These are phyloP conservation scores for Synergus laeviventris DNA, from an alignment of 2,888 invertebrate species.

Conservation along the genomic window DNA sequence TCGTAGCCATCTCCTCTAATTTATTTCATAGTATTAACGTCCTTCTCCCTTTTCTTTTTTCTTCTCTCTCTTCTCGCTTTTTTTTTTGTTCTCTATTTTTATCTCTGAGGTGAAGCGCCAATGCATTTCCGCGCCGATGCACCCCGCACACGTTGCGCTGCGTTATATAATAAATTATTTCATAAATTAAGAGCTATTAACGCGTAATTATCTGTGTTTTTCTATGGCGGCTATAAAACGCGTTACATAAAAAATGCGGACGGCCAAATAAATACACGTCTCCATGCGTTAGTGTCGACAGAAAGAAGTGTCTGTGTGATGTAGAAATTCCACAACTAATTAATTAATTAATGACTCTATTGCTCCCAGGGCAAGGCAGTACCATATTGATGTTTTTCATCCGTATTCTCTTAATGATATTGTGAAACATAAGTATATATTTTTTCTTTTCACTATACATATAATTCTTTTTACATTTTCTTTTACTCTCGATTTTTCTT, in stretches of 20 bases:
- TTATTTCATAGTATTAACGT: constrained; percentile 33
- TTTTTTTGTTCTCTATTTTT: constrained; percentile 8
- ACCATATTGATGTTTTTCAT: constrained; percentile 36
- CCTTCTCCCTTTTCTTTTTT: constrained; percentile 19
- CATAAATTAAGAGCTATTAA: constrained; percentile 69
- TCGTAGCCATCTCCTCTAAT: constrained; percentile 30
- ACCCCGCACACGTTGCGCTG: constrained; percentile 49
- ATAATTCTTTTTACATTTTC: too few relatives aligned
- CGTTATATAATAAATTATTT: constrained; percentile 69
- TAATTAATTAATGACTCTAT: constrained; percentile 39
- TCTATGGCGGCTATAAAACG: constrained; percentile 53
- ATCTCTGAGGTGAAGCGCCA: constrained; percentile 36
- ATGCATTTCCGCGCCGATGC: constrained; percentile 39
- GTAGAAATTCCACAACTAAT: constrained; percentile 42
- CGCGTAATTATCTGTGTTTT: constrained; percentile 66
- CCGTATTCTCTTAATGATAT: constrained; percentile 1
- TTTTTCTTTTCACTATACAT: too few relatives aligned
- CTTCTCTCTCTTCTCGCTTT: neutral
- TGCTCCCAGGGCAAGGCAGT: neutral
- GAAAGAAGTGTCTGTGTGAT: constrained; percentile 18
- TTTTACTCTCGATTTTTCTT: neutral
- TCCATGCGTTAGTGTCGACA: constrained; percentile 28
- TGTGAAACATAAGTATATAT: neutral
- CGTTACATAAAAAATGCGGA: constrained; percentile 36
- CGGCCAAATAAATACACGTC: constrained; percentile 30